A percentile compares a stretch with the other conserved stretches of the same genome.
phyloP scores from a whole-genome alignment of 92 coral and sea anemone species.

The Parazoanthus atlanticus region DNA sequence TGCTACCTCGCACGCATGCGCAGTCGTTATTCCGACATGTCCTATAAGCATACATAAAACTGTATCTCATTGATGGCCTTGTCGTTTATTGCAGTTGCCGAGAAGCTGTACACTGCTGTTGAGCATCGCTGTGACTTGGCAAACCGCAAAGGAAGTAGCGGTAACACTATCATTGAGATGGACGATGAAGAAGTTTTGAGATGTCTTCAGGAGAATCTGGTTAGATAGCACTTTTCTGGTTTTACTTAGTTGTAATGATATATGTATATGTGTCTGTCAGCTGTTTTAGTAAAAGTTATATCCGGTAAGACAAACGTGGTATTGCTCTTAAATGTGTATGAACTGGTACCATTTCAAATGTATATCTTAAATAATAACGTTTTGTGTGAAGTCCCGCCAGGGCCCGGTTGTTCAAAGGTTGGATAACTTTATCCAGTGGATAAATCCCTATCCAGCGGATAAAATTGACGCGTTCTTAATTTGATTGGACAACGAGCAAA shows the following conservation, averaged over 20 bases:
- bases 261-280: neutral
- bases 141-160: conserved; percentile 26
- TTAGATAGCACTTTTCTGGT: conserved; percentile 21
- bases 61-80: neutral
- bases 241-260: neutral
- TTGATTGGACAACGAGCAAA: no score
- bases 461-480: no score
- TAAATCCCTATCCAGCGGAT: no score
- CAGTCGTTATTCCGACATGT: no score
- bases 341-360: neutral
- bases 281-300: neutral
- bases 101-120: conserved; percentile 67
- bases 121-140: conserved; percentile 76
- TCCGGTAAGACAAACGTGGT: neutral
- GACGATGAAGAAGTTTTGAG: conserved; percentile 49
- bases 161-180: conserved; percentile 43
- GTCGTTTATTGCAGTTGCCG: conserved; percentile 60
- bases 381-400: no score
- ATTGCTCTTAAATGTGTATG: neutral
- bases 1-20: no score
- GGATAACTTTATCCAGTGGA: no score
- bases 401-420: no score
- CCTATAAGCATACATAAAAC: no score
- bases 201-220: conserved; percentile 48
- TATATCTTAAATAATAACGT: neutral